Evolutionary conservation across 2,888 invertebrate genomes (phyloP), one percentile per base, ranked within the genome.

Genomic region (Euclidia mi): DNA sequence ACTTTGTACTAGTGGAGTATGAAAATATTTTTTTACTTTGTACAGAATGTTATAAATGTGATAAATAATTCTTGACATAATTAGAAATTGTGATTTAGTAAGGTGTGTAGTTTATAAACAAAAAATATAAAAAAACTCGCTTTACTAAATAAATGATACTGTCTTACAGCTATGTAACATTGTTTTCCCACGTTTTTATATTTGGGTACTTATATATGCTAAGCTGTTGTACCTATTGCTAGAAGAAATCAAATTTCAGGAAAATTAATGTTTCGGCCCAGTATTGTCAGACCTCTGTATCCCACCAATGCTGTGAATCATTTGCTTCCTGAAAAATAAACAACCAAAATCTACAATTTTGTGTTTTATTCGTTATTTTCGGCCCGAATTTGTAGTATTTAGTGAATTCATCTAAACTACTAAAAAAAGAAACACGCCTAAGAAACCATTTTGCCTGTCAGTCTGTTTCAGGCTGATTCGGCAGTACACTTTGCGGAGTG

Each of bases 261-360:
- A 87, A 86, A 80, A 77, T 74, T 53, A 85, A 88, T 89, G 87
- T 91, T 90, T 92, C 89, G 90, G 89, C 92, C 90, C 90, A 88
- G 89, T 90, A 85, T 92, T 90, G 87, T 90, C 89, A 89, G 85
- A 90, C 87, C 89, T 88, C 70, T 94, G 90, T 94, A 92, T 88
- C 93, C 94, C 94, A 94, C 94, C 94, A 92, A 91, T 92, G 94
- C 94, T 94, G 93, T 94, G 93, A 94, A 93, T 90, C 94, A 90
- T 94, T 94, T 92, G 93, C 94, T 94, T 94, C 93, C 92, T 93
- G 93, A 92, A 77, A 90, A 94, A 92, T 94, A 94, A 94, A 94
- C 90, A 90, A 90, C 90, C 91, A 91, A 93, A 93, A 92, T 92
- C 87, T 88, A 84, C 66, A 65, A 20, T 73, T 63, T 66, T 59